These are phyloP conservation scores for Hypolimnas misippus DNA, from an alignment of 2,888 invertebrate genomes.

Conservation along the genomic window DNA sequence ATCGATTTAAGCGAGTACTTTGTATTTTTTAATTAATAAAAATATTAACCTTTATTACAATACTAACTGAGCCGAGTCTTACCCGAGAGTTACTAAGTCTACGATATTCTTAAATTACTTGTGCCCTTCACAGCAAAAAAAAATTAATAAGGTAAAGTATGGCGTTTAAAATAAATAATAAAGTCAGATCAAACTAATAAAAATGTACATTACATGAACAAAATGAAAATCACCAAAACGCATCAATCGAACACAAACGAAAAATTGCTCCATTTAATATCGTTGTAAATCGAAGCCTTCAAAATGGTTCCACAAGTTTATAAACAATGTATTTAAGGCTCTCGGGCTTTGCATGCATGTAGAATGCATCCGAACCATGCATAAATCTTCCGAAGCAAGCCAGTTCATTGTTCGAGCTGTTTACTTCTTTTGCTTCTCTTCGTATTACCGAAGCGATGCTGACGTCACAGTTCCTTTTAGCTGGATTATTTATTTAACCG, in stretches of 20 bases:
- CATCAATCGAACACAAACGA: not conserved
- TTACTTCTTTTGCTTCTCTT: too few species aligned
- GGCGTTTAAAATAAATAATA: too few species aligned
- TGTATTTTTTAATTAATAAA: too few species aligned
- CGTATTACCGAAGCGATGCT: slow-evolving; percentile 1
- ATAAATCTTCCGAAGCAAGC: slow-evolving; percentile 58
- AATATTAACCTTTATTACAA: too few species aligned
- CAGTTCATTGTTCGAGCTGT: slow-evolving; percentile 57
- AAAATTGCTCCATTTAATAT: slow-evolving; percentile 5
- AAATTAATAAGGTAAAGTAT: too few species aligned
- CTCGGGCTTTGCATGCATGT: slow-evolving; percentile 7
- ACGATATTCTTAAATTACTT: too few species aligned
- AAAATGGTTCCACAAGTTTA: not conserved
- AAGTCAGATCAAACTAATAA: too few species aligned
- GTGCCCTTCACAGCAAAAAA: too few species aligned
- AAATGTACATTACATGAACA: not conserved
- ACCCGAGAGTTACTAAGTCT: too few species aligned
- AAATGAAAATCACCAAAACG: not conserved
- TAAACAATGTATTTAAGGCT: slow-evolving; percentile 13
- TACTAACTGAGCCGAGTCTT: too few species aligned
- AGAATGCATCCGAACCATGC: slow-evolving; percentile 29
- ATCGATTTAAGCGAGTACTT: too few species aligned
- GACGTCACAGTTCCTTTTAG: not conserved
- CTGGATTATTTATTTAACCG: not conserved
- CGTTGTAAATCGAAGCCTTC: not conserved